Evolutionary conservation across 2,797 vertebrate genomes (phyloP), one percentile per base, ranked within the genome.

Genomic region (Lutjanus campechanus): DNA sequence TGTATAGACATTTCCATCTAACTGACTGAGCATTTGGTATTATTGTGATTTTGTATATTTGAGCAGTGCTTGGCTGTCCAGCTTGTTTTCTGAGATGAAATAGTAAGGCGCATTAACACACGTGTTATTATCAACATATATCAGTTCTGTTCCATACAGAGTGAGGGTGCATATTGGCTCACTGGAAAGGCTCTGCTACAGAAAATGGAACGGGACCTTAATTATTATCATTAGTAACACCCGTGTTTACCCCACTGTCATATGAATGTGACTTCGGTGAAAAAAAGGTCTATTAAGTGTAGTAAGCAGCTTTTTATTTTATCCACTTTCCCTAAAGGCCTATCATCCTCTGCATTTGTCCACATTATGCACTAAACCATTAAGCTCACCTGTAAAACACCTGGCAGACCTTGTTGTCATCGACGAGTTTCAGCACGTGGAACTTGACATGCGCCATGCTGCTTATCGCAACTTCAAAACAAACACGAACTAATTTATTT

Each of bases 401-500:
- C 0, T 46, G 13, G 15, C 1, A 12, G 13, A 46, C 7, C 54
- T 29, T 19, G 13, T 13, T 53, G 40, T 50, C 64, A 3, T 17
- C 11, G 16, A 58, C 25, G n/a, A 7, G 22, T 40, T 36, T 25
- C 25, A 47, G 22, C n/a, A 44, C 4, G 20, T 7, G 17, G 22
- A 29, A 43, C 54, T 60, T 17, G 29, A 54, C n/a, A 20, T 12
- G n/a, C 19, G 4, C 11, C 22, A 56, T 4, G 8, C 6, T 60
- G n/a, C 29, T 63, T 13, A 53, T 56, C 19, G 64, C 12, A 60
- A 41, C 46, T 46, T 49, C 22, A 60, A 74, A 82, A 55, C 56
- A 61, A 53, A 63, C 20, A 22, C 16, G 53, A 41, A 49, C 6
- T 17, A 1, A 9, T 49, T 9, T 8, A 58, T 22, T 20, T 46